These are phyloP conservation scores for Pantala flavescens DNA, from an alignment of 1,140 invertebrate genomes.

Conservation along the genomic window DNA sequence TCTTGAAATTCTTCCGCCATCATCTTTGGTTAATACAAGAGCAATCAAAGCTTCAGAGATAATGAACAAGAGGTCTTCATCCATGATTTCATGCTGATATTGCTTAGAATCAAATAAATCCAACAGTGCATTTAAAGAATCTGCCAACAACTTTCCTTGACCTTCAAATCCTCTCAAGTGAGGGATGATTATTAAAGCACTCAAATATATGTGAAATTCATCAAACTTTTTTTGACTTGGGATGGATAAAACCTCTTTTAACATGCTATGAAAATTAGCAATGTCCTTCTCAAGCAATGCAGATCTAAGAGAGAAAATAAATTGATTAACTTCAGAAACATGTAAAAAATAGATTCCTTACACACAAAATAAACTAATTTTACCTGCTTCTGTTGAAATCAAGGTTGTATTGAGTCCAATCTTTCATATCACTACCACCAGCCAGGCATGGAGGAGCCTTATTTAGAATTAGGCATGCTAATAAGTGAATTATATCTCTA, in stretches of 20 bases:
- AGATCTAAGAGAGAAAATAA: too few species aligned
- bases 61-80: not conserved
- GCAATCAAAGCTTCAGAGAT: not conserved
- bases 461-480: slow-evolving; percentile 53
- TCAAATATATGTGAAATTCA: not conserved
- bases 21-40: not conserved
- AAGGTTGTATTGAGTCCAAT: slow-evolving; percentile 54
- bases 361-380: too few species aligned
- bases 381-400: too few species aligned
- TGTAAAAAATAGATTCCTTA: too few species aligned
- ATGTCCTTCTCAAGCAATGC: not conserved
- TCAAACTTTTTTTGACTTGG: slow-evolving; percentile 26
- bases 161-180: not conserved
- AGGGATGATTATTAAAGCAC: not conserved
- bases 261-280: not conserved
- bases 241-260: not conserved
- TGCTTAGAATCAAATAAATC: not conserved
- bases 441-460: slow-evolving; percentile 51
- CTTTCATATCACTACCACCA: slow-evolving; percentile 42
- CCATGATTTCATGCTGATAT: not conserved
- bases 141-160: not conserved
- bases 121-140: not conserved
- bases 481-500: slow-evolving; percentile 41
- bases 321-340: too few species aligned
- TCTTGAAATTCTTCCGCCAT: not conserved